Evolutionary conservation across 2,113 vertebrate genomes (phyloP).

Genomic region (Motacilla alba): DNA sequence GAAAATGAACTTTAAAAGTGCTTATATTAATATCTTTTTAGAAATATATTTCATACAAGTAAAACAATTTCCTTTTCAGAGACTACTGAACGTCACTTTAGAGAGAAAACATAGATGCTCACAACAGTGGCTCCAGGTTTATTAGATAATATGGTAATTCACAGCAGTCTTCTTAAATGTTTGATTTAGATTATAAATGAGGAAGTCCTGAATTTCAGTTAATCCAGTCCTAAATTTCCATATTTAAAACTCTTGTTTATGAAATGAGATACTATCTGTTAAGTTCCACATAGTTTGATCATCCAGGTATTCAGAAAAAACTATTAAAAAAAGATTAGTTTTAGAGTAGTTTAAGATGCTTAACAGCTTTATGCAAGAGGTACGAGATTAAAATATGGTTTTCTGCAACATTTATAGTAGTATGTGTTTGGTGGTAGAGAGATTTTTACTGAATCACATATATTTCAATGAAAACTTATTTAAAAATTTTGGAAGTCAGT

Average conservation of each 20-base stretch:
- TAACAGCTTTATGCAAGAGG: neutral
- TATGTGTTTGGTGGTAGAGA: neutral
- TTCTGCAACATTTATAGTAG: neutral
- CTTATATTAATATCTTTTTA: neutral
- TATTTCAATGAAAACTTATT: neutral
- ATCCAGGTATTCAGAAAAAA: neutral
- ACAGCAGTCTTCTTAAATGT: neutral
- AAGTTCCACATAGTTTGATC: neutral
- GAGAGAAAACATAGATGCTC: neutral
- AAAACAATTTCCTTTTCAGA: neutral
- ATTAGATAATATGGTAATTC: neutral
- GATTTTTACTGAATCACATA: neutral
- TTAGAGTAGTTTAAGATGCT: neutral
- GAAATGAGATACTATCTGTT: neutral
- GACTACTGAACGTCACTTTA: neutral
- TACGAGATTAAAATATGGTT: neutral
- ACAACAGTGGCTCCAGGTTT: neutral
- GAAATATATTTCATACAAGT: neutral
- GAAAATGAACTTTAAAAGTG: neutral
- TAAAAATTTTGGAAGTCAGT: neutral
- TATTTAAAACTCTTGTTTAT: neutral
- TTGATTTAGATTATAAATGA: neutral
- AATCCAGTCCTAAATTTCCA: neutral
- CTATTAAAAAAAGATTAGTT: neutral
- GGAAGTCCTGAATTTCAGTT: neutral